Conservation (phyloP, 2,888 invertebrate genomes). For the Petrophora chlorosata region DNA sequence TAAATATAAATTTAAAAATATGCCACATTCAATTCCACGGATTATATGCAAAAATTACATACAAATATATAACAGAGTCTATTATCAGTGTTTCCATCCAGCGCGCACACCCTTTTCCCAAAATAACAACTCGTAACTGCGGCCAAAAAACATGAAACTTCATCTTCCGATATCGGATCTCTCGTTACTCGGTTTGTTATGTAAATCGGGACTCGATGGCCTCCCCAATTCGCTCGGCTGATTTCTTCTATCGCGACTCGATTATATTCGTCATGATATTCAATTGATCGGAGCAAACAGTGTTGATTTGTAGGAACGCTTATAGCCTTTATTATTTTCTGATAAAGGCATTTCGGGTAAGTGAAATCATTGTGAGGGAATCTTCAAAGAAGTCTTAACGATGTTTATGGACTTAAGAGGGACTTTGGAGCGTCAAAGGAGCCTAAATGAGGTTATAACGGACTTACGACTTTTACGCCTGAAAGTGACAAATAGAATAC, state of each 20-base stretch:
- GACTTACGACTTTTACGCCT: neutral
- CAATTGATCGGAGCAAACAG: constrained; percentile 31
- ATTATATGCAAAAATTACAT: no score
- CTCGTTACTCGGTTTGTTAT: constrained; percentile 54
- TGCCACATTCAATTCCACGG: no score
- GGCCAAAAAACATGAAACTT: constrained; percentile 33
- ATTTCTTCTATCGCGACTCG: constrained; percentile 37
- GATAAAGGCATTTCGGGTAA: constrained; percentile 13
- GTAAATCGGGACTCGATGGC: constrained; percentile 51
- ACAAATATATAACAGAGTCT: no score
- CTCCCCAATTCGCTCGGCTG: constrained; percentile 42
- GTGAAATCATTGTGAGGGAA: neutral
- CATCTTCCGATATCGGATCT: constrained; percentile 33
- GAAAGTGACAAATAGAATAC: neutral
- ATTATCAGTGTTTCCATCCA: no score
- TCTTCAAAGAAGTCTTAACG: neutral
- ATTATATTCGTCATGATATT: constrained; percentile 42
- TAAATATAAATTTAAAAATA: no score
- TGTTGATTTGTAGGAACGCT: constrained; percentile 33
- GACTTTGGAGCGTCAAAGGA: no score
- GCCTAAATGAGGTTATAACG: no score
- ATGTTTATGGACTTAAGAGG: no score
- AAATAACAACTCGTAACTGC: constrained; percentile 4
- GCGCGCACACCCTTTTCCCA: neutral
- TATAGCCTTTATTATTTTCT: constrained; percentile 19